Base-by-base conservation (phyloP, 2,113 vertebrate genomes). In the Vidua macroura region DNA sequence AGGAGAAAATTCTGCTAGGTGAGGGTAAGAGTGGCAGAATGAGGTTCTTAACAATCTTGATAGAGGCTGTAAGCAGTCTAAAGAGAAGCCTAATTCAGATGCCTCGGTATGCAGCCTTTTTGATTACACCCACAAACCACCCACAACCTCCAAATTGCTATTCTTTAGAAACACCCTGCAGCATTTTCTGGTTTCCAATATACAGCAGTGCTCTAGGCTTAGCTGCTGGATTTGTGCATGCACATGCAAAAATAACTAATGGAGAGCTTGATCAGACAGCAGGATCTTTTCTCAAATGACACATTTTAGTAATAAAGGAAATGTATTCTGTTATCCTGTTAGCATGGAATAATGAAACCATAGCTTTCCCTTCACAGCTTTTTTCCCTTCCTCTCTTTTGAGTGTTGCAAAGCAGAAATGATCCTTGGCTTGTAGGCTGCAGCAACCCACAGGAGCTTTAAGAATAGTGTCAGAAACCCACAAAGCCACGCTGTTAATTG, bases 101-200 rank as follows among this genome's bases (percentile, higher is more conserved):
- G 60, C 83, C 87, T 97, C 24, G 0, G 51, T 90, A 95, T 83
- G 77, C 68, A 82, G 89, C 68, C 95, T 93, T 93, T 94, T 95
- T 95, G 93, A 96, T 97, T 92, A 97, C 79, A 95, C 95, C 97
- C 96, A 97, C 97, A 95, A 97, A 90, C 86, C 95, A 94, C 94
- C 95, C 88, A 80, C 91, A 92, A 92, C 58, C 89, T 95, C 82
- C 79, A 94, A 95, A 97, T 85, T 94, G 94, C 94, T 92, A 49
- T 95, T 97, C 95, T 97, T 97, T 81, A 85, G 86, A 96, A 96
- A 93, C 72, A 90, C 90, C 92, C 96, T 95, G 95, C 88, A 94
- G 93, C 91, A 93, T 88, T 97, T 97, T 95, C 87, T 88, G 74
- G 84, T 95, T 95, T 88, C 85, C 90, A 68, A 27, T 55, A 66